These are phyloP conservation scores for Karalla daura DNA, from an alignment of 2,797 vertebrate species.

Conservation along the genomic window DNA sequence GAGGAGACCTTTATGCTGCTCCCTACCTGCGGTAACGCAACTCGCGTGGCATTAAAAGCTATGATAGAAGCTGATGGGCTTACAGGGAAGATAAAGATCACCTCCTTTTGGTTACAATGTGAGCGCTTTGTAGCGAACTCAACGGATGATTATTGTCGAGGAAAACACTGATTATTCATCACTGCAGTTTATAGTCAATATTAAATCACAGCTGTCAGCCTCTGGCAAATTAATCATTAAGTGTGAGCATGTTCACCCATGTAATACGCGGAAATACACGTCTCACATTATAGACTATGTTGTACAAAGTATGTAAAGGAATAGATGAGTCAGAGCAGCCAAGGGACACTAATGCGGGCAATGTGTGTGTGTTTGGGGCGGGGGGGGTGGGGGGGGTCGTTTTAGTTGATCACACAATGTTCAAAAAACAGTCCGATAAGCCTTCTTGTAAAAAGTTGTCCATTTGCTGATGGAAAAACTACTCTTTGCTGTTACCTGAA, in stretches of 20 bases:
- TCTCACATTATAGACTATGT: neutral
- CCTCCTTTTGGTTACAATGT: slow-evolving; percentile 8
- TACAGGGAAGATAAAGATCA: slow-evolving; percentile 66
- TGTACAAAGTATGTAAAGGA: slow-evolving; percentile 12
- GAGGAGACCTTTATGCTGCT: slow-evolving; percentile 69
- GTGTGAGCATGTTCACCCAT: neutral
- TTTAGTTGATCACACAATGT: neutral
- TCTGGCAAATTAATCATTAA: neutral
- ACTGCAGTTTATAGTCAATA: neutral
- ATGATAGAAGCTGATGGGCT: slow-evolving; percentile 70
- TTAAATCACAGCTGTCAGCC: slow-evolving; percentile 2
- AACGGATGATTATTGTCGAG: neutral
- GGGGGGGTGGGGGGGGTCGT: no score
- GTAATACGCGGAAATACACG: neutral
- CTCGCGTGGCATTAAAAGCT: slow-evolving; percentile 60
- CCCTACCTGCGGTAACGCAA: slow-evolving; percentile 66
- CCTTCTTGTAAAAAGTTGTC: neutral
- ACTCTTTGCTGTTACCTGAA: neutral
- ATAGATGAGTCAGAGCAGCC: neutral
- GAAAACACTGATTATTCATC: neutral
- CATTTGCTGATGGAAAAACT: neutral
- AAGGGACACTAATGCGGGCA: neutral
- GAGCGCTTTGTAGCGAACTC: slow-evolving; percentile 11
- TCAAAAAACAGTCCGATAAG: neutral
- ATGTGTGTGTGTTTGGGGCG: no score